These are phyloP conservation scores for Morpho helenor DNA, from an alignment of 2,888 invertebrate species.

Conservation along the genomic window DNA sequence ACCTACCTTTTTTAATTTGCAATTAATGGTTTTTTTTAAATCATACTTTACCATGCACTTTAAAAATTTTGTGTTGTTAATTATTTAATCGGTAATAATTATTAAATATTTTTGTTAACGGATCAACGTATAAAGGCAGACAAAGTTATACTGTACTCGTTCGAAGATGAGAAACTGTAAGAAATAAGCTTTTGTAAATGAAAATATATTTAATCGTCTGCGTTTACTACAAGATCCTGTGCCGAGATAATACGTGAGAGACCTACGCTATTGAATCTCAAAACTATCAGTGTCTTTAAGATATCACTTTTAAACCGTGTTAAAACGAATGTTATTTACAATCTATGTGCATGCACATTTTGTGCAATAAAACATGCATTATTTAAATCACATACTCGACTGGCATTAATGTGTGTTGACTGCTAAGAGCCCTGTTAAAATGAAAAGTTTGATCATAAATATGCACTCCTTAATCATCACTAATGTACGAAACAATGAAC, in stretches of 20 bases:
- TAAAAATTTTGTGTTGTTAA: slow-evolving; percentile 2
- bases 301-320: slow-evolving; percentile 18
- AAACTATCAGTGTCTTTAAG: slow-evolving; percentile 23
- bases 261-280: slow-evolving; percentile 18
- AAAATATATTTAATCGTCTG: slow-evolving; percentile 12
- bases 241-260: slow-evolving; percentile 20
- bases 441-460: slow-evolving; percentile 72
- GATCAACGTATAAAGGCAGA: slow-evolving; percentile 24
- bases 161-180: background rate
- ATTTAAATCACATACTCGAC: slow-evolving; percentile 77
- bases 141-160: slow-evolving; percentile 1
- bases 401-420: slow-evolving; percentile 79
- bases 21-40: slow-evolving; percentile 8
- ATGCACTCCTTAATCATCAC: slow-evolving; percentile 65
- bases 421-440: slow-evolving; percentile 80
- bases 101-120: slow-evolving; percentile 14
- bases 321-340: slow-evolving; percentile 50
- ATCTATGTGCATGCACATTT: slow-evolving; percentile 72
- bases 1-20: slow-evolving; percentile 19
- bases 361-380: slow-evolving; percentile 74
- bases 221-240: slow-evolving; percentile 22
- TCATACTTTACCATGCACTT: slow-evolving; percentile 15
- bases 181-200: too few relatives aligned
- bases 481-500: slow-evolving; percentile 71
- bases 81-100: slow-evolving; percentile 14